A percentile compares a stretch with the other conserved stretches of the same genome.
Evolutionary conservation across 2,113 vertebrate species (phyloP).

Genomic region (Tyto alba): DNA sequence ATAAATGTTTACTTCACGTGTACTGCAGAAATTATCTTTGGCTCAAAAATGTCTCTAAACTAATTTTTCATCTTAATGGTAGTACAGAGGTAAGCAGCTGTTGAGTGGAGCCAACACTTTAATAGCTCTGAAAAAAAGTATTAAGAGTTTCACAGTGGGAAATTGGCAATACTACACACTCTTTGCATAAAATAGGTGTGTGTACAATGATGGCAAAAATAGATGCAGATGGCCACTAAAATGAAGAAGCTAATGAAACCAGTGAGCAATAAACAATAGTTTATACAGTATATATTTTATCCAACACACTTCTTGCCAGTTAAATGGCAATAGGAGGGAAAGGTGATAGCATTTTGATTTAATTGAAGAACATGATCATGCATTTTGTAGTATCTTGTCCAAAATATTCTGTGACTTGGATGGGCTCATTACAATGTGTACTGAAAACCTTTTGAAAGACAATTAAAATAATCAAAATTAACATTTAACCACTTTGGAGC

Average conservation of each 20-base stretch:
- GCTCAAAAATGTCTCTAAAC: not conserved
- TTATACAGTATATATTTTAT: not conserved
- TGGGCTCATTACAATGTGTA: not conserved
- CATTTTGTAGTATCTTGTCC: not conserved
- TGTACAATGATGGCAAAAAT: not conserved
- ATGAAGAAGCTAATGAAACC: not conserved
- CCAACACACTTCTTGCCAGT: not conserved
- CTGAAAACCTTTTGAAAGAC: not conserved
- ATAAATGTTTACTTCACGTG: not conserved
- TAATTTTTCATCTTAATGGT: slow-evolving; percentile 8
- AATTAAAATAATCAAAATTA: not conserved
- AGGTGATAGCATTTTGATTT: not conserved
- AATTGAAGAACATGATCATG: not conserved
- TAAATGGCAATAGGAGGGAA: not conserved
- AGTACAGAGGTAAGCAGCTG: not conserved
- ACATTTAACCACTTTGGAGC: not conserved
- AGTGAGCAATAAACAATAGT: not conserved
- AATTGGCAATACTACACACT: not conserved
- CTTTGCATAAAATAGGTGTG: not conserved
- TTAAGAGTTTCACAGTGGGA: not conserved
- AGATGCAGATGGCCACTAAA: not conserved
- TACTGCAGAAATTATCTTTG: not conserved
- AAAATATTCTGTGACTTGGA: not conserved
- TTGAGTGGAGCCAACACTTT: not conserved
- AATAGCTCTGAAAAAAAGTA: not conserved